phyloP scores from a whole-genome alignment of 2,797 vertebrate genomes.

The Aeoliscus strigatus region DNA sequence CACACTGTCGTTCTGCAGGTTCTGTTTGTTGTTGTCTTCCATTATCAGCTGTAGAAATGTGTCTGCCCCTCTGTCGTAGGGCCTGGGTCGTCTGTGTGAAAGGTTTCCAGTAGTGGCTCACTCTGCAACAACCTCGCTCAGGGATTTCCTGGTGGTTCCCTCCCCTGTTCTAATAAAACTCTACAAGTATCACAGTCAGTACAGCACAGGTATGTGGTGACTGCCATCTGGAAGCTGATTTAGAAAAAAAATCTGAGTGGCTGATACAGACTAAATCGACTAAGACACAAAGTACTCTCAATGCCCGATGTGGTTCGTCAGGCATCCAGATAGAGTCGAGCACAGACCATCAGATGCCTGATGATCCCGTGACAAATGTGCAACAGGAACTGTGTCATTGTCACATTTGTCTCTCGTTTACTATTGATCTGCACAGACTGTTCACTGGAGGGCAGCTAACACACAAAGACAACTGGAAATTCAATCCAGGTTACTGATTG shows the following conservation, averaged over 20 bases:
- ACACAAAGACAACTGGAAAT: constrained; percentile 16
- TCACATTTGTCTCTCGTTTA: constrained; percentile 3
- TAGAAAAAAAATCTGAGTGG: no score
- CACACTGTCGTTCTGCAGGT: no score
- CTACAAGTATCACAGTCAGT: constrained; percentile 94
- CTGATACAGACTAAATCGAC: not conserved
- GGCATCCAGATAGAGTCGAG: no score
- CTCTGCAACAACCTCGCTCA: constrained; percentile 85
- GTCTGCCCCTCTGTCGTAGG: constrained; percentile 64
- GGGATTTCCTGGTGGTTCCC: constrained; percentile 92
- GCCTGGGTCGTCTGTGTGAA: constrained; percentile 90
- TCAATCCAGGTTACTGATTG: constrained; percentile 23
- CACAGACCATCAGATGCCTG: constrained; percentile 1
- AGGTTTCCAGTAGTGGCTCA: constrained; percentile 92
- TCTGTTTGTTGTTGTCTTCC: no score
- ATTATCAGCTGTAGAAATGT: no score
- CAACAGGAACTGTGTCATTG: constrained; percentile 23
- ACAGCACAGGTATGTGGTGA: constrained; percentile 77
- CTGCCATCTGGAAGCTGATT: no score
- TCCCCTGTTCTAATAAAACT: constrained; percentile 94
- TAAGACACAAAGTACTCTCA: no score
- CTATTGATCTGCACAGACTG: constrained; percentile 37
- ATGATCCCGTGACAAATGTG: constrained; percentile 4
- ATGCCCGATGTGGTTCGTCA: no score
- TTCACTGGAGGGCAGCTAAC: constrained; percentile 22